Evolutionary conservation across 2,888 invertebrate species (phyloP).

Genomic region (Syritta pipiens): DNA sequence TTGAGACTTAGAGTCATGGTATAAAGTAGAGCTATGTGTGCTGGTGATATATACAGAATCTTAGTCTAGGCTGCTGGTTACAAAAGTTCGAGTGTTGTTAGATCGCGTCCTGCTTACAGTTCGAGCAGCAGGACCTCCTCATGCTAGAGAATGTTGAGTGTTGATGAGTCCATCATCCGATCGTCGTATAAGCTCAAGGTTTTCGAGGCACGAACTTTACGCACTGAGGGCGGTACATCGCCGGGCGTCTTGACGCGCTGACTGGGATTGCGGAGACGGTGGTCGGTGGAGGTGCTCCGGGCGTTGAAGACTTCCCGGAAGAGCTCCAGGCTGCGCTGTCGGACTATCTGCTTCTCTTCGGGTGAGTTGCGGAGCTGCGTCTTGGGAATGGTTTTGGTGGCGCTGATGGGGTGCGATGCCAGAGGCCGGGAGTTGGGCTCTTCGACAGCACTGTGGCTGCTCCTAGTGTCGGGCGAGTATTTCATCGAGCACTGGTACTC

Average conservation of each 20-base stretch:
- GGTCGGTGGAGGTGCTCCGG: slow-evolving; percentile 81
- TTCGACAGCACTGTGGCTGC: slow-evolving; percentile 32
- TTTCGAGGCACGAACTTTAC: slow-evolving; percentile 85
- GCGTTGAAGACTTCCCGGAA: slow-evolving; percentile 88
- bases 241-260: slow-evolving; percentile 90
- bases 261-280: slow-evolving; percentile 85
- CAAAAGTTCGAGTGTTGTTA: slow-evolving; percentile 15
- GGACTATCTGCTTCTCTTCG: slow-evolving; percentile 76
- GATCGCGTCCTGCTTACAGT: slow-evolving; percentile 72
- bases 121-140: slow-evolving; percentile 80
- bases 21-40: slow-evolving; percentile 16
- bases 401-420: slow-evolving; percentile 71
- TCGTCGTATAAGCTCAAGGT: slow-evolving; percentile 93
- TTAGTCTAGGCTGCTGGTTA: slow-evolving; percentile 36
- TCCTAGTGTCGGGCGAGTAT: slow-evolving; percentile 64
- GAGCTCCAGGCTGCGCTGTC: slow-evolving; percentile 87
- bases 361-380: slow-evolving; percentile 15
- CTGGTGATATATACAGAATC: slow-evolving; percentile 45
- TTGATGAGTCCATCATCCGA: slow-evolving; percentile 86
- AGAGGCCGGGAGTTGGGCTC: slow-evolving; percentile 73
- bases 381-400: slow-evolving; percentile 72
- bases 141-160: slow-evolving; percentile 79
- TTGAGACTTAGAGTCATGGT: slow-evolving; percentile 24
- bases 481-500: slow-evolving; percentile 65
- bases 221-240: slow-evolving; percentile 88